These are phyloP conservation scores for Melanogrammus aeglefinus DNA, from an alignment of 2,797 vertebrate species.

Conservation along the genomic window DNA sequence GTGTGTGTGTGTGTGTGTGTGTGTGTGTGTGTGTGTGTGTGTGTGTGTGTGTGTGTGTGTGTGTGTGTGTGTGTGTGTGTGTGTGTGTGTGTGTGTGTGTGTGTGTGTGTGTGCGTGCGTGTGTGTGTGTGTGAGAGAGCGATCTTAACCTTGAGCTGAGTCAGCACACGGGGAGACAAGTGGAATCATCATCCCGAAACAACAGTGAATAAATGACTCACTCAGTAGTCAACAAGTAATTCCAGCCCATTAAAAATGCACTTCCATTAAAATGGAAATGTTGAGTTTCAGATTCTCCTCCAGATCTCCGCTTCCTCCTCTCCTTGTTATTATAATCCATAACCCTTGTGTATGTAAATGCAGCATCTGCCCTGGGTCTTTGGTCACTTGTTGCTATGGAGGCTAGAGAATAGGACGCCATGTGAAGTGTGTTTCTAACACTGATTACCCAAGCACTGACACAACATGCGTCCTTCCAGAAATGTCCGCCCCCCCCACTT, in stretches of 20 bases:
- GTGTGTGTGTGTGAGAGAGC: background rate
- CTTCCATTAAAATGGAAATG: background rate
- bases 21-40: background rate
- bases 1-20: too few species aligned
- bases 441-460: slow-evolving; percentile 10
- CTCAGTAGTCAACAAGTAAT: too few species aligned
- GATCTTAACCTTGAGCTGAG: background rate
- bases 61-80: background rate
- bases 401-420: slow-evolving; percentile 28
- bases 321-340: slow-evolving; percentile 7
- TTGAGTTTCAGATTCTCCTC: too few species aligned
- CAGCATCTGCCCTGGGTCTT: slow-evolving; percentile 40
- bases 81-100: background rate
- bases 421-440: slow-evolving; percentile 44
- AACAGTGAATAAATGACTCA: background rate
- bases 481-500: background rate
- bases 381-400: slow-evolving; percentile 47
- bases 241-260: background rate
- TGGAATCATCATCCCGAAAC: background rate
- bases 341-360: slow-evolving; percentile 37
- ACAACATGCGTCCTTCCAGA: background rate
- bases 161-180: background rate
- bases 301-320: background rate
- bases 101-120: background rate
- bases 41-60: background rate